A percentile compares a stretch with the other conserved stretches of the same genome.
phyloP scores from a whole-genome alignment of 2,113 vertebrate genomes.

The Engystomops pustulosus region DNA sequence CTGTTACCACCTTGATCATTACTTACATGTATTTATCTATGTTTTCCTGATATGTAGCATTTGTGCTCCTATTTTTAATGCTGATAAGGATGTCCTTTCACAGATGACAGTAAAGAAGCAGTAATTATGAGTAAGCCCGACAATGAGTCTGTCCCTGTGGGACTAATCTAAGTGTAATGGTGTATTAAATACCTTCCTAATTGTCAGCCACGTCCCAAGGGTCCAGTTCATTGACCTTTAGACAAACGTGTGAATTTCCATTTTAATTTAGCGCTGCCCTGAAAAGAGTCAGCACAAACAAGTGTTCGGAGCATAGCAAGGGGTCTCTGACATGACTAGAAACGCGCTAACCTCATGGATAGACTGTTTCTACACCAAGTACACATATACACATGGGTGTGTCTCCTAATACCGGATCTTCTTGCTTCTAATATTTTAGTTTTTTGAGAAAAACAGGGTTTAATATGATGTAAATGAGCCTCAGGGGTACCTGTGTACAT shows the following conservation, averaged over 20 bases:
- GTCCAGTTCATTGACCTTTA: conserved; percentile 36
- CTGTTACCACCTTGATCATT: too few relatives aligned
- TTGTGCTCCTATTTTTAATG: background rate
- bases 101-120: conserved; percentile 13
- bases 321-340: background rate
- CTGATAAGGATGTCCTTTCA: conserved; percentile 20
- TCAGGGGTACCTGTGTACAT: too few relatives aligned
- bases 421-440: too few relatives aligned
- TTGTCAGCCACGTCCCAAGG: conserved; percentile 9
- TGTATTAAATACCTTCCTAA: conserved; percentile 38
- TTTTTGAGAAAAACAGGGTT: too few relatives aligned
- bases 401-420: too few relatives aligned
- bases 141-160: conserved; percentile 20
- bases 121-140: conserved; percentile 31
- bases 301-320: background rate
- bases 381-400: too few relatives aligned
- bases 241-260: conserved; percentile 43
- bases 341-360: background rate
- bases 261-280: conserved; percentile 24
- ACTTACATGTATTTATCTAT: too few relatives aligned
- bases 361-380: too few relatives aligned
- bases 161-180: conserved; percentile 47
- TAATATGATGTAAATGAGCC: too few relatives aligned
- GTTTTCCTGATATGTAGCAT: background rate
- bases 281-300: conserved; percentile 11